Evolutionary conservation across 2,113 vertebrate genomes (phyloP).

Genomic region (Equus quagga): DNA sequence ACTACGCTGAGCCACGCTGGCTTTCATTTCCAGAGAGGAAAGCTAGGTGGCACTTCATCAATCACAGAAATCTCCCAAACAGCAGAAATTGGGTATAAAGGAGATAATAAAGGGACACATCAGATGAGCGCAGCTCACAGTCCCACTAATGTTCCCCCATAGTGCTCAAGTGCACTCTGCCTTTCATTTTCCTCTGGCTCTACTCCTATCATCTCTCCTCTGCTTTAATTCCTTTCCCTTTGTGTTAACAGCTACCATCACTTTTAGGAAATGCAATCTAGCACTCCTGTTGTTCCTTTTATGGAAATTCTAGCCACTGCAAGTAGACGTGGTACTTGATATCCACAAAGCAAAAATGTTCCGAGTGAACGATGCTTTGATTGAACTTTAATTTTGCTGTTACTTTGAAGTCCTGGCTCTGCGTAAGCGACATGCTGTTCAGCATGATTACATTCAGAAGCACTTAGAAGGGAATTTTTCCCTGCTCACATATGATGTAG

Average conservation of each 20-base stretch:
- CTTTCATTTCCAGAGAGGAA: neutral
- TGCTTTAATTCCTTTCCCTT: slow-evolving; percentile 38
- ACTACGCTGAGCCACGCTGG: neutral
- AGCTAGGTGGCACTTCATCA: neutral
- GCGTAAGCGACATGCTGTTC: neutral
- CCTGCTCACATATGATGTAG: neutral
- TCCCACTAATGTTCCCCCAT: neutral
- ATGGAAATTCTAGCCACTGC: slow-evolving; percentile 61
- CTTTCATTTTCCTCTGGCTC: slow-evolving; percentile 36
- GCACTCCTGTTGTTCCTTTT: slow-evolving; percentile 61
- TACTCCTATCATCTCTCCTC: slow-evolving; percentile 33
- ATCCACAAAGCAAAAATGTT: slow-evolving; percentile 63
- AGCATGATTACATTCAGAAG: neutral
- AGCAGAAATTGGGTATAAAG: neutral
- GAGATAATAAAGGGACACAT: neutral
- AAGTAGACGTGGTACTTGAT: slow-evolving; percentile 40
- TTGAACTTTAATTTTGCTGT: slow-evolving; percentile 71
- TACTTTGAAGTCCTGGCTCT: slow-evolving; percentile 67
- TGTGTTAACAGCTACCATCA: slow-evolving; percentile 56
- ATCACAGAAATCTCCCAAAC: slow-evolving; percentile 4
- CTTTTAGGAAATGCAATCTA: slow-evolving; percentile 55
- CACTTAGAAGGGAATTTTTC: neutral
- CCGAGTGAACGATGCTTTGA: slow-evolving; percentile 40
- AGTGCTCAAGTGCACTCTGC: neutral
- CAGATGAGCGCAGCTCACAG: neutral